phyloP scores from a whole-genome alignment of 2,113 vertebrate species.

The Ochotona princeps region DNA sequence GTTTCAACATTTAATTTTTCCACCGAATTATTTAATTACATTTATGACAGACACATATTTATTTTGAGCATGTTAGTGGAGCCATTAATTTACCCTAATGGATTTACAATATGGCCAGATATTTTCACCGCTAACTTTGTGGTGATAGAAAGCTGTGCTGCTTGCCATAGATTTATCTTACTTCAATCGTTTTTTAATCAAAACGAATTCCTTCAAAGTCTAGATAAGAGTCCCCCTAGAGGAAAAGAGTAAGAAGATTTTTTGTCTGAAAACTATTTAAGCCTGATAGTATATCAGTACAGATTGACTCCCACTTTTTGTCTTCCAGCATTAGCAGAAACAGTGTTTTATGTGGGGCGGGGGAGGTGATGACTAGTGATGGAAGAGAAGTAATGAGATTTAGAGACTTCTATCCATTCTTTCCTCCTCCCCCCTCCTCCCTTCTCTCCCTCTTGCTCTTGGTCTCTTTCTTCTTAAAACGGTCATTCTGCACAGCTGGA shows the following conservation, averaged over 20 bases:
- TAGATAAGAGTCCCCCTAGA: conserved; percentile 81
- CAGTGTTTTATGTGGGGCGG: background rate
- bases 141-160: conserved; percentile 64
- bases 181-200: conserved; percentile 72
- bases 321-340: background rate
- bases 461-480: background rate
- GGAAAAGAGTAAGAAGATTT: conserved; percentile 79
- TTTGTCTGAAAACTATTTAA: conserved; percentile 66
- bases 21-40: conserved; percentile 84
- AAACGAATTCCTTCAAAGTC: conserved; percentile 79
- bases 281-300: conserved; percentile 17
- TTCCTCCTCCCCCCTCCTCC: no score
- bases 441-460: no score
- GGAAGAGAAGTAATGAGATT: conserved; percentile 27
- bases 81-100: conserved; percentile 67
- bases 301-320: conserved; percentile 7
- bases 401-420: conserved; percentile 18
- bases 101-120: conserved; percentile 55
- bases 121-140: conserved; percentile 70
- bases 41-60: conserved; percentile 79
- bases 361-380: background rate
- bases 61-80: conserved; percentile 79
- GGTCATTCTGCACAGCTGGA: conserved; percentile 58
- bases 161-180: conserved; percentile 73
- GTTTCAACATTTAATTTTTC: conserved; percentile 85